Base-by-base conservation (phyloP, 2,797 vertebrate genomes). In the Labeo calbasu region DNA sequence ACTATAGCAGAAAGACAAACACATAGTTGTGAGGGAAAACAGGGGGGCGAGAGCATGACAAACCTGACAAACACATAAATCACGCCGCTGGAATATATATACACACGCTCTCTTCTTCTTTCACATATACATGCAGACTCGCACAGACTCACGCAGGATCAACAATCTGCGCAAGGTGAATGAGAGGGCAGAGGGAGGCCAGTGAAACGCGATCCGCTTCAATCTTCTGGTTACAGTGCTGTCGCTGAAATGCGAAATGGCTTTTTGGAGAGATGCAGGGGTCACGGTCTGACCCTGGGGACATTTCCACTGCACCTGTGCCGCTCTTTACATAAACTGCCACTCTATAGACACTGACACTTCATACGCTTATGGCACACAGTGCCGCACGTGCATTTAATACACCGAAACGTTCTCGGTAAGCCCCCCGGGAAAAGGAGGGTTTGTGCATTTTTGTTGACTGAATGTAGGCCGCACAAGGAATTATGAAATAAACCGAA, bases 271-370 rank as follows among this genome's bases (percentile, higher is more conserved):
- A 28, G 53, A 84, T 43, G 40, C 19, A 23, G 75, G 53, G 75
- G 75, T 59, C 19, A 19, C 6, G 14, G 75, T 70, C 10, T 2
- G 17, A 57, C 72, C 32, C 23, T 17, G 32, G 63, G 72, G 81
- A 83, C 59, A 68, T 66, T 83, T 76, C 61, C 72, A 66, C 32
- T 57, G 72, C 81, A 83, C 81, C 81, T 83, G 81, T 83, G 72
- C 48, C 1, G 13, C n/a, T 43, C 14, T 83, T 77, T 77, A 68
- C 32, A 81, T 68, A 81, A 81, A 15, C 51, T 48, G 51, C 36
- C 51, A 55, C 13, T 40, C 7, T 40, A 55, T 25, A 76, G 15
- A 40, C 59, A 51, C 11, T 53, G 71, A 76, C 71, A 83, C 59
- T 25, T 83, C 72, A 69, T 57, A 46, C 7, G 1, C 36, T 77